Percentiles rank a stretch among this genome's conserved stretches.
Evolutionary conservation across 2,888 invertebrate species (phyloP).

Genomic region (Caenorhabditis angaria): DNA sequence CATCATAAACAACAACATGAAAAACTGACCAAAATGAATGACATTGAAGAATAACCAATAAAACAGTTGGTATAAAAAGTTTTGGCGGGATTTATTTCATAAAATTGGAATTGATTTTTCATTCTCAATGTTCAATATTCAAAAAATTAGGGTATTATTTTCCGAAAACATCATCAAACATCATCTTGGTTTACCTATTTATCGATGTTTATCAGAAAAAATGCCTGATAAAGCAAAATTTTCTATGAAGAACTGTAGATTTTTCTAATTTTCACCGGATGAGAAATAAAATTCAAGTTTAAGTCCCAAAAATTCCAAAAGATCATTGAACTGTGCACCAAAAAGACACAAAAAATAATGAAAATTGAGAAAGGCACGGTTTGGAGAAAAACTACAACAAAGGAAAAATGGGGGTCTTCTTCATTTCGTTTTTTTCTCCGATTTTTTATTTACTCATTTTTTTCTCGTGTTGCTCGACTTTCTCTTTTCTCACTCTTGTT

Average conservation of each 20-base stretch:
- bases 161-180: too few species aligned
- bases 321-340: background rate
- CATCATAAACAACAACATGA: background rate
- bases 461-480: slow-evolving; percentile 4
- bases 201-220: too few species aligned
- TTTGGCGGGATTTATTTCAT: too few species aligned
- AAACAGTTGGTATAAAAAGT: background rate
- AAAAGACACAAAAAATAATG: background rate
- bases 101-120: too few species aligned
- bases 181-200: too few species aligned
- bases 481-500: slow-evolving; percentile 2
- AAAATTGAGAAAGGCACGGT: background rate
- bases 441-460: slow-evolving; percentile 3
- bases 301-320: background rate
- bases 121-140: too few species aligned
- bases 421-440: slow-evolving; percentile 4
- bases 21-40: background rate
- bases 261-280: too few species aligned
- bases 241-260: too few species aligned
- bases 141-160: background rate
- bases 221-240: too few species aligned
- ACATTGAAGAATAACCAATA: background rate
- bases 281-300: too few species aligned
- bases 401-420: background rate
- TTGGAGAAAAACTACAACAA: background rate